These are phyloP conservation scores for Leptopilina drosophilae DNA, from an alignment of 2,888 invertebrate genomes.

Conservation along the genomic window DNA sequence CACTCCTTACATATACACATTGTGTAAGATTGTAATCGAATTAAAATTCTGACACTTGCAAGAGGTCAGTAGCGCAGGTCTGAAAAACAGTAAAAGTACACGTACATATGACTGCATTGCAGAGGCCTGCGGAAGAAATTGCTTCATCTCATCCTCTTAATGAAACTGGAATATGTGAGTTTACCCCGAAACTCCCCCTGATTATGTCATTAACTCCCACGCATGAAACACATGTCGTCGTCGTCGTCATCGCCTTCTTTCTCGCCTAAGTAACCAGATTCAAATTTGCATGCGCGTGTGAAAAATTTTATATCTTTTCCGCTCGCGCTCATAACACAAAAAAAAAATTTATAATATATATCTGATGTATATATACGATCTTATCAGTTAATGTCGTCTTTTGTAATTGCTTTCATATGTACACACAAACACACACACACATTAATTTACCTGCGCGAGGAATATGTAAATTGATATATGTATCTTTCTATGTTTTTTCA, in stretches of 20 bases:
- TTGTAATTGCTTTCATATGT: slow-evolving; percentile 14
- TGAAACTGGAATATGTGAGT: slow-evolving; percentile 21
- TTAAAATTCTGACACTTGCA: not conserved
- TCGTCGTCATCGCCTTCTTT: not conserved
- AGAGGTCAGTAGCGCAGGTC: slow-evolving; percentile 25
- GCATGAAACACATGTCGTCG: not conserved
- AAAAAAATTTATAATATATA: not conserved
- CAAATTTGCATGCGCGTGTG: slow-evolving; percentile 35
- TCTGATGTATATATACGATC: not conserved
- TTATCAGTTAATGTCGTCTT: slow-evolving; percentile 17
- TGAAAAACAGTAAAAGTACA: slow-evolving; percentile 2
- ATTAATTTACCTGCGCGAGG: not conserved
- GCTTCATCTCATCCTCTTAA: slow-evolving; percentile 20
- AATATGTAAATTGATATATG: not conserved
- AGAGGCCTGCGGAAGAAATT: slow-evolving; percentile 8
- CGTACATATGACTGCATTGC: slow-evolving; percentile 16
- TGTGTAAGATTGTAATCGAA: too few species aligned
- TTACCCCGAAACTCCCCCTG: slow-evolving; percentile 7
- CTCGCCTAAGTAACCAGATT: not conserved
- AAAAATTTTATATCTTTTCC: slow-evolving; percentile 32
- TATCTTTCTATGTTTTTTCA: too few species aligned
- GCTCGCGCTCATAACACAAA: slow-evolving; percentile 25
- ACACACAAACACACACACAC: not conserved
- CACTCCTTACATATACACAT: too few species aligned
- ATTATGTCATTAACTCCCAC: slow-evolving; percentile 39